Percentiles rank a stretch among this genome's conserved stretches.
phyloP scores from a whole-genome alignment of 2,113 vertebrate species.

The Lycaon pictus region DNA sequence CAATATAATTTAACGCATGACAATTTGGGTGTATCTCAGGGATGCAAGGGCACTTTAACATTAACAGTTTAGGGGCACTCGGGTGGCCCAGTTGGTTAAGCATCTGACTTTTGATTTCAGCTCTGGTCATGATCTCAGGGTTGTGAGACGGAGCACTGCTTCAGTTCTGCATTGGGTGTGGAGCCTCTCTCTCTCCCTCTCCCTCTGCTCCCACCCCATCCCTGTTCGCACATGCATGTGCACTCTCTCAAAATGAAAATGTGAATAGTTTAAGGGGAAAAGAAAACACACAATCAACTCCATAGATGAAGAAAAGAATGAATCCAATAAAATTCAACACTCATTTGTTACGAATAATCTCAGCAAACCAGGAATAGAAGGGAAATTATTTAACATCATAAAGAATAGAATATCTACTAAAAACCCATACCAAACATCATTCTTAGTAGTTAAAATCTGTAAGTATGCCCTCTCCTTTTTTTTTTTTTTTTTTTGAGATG shows the following conservation, averaged over 20 bases:
- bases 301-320: not conserved
- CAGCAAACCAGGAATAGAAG: conserved; percentile 28
- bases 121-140: not conserved
- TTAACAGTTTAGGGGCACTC: not conserved
- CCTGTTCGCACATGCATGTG: not conserved
- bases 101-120: not conserved
- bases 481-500: not conserved
- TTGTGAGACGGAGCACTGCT: not conserved
- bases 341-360: not conserved
- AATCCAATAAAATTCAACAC: not conserved
- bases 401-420: not conserved
- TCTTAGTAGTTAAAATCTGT: conserved; percentile 18
- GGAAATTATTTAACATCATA: not conserved
- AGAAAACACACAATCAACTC: not conserved
- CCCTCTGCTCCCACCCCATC: not conserved
- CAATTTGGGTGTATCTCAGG: not conserved
- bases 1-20: not conserved
- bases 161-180: not conserved
- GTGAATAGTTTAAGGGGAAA: not conserved
- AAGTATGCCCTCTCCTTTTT: not conserved
- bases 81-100: not conserved
- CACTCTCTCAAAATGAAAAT: not conserved
- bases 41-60: conserved; percentile 4
- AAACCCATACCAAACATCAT: not conserved
- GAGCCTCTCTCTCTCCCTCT: not conserved